Percentiles rank a stretch among this genome's conserved stretches.
Evolutionary conservation across 2,113 vertebrate species (phyloP).

Genomic region (Thalassarche chlororhynchos): DNA sequence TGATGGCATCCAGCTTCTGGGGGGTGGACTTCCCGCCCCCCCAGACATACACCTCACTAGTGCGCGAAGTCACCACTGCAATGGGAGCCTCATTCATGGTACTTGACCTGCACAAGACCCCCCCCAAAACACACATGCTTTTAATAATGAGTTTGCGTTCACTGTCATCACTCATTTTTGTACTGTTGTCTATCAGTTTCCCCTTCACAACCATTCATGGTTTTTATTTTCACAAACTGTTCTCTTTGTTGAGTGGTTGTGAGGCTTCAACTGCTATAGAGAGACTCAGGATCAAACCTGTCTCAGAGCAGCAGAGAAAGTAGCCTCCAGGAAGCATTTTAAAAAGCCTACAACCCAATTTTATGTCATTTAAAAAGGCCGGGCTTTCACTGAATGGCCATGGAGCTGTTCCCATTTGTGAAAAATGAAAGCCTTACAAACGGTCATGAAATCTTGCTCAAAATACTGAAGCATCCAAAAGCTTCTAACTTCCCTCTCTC

Average conservation of each 20-base stretch:
- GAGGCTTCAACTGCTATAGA: background rate
- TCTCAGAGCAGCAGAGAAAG: background rate
- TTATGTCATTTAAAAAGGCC: background rate
- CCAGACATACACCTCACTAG: conserved; percentile 97
- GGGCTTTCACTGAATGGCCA: background rate
- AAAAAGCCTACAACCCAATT: background rate
- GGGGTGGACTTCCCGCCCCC: conserved; percentile 97
- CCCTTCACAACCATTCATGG: background rate
- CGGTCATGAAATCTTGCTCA: background rate
- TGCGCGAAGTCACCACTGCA: conserved; percentile 95
- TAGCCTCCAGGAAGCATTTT: background rate
- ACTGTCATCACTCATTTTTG: background rate
- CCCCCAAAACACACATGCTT: conserved; percentile 2
- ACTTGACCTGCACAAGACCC: conserved; percentile 81
- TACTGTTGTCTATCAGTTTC: background rate
- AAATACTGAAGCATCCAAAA: background rate
- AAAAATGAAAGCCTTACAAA: background rate
- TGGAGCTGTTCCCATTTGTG: background rate
- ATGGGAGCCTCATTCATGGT: conserved; percentile 88
- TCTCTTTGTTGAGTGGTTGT: background rate
- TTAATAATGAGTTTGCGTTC: background rate
- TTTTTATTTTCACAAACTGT: background rate
- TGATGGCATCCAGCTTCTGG: conserved; percentile 95
- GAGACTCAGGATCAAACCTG: background rate
- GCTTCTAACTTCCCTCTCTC: background rate